Base-by-base conservation (phyloP, 2,113 vertebrate genomes). In the Phycodurus eques region DNA sequence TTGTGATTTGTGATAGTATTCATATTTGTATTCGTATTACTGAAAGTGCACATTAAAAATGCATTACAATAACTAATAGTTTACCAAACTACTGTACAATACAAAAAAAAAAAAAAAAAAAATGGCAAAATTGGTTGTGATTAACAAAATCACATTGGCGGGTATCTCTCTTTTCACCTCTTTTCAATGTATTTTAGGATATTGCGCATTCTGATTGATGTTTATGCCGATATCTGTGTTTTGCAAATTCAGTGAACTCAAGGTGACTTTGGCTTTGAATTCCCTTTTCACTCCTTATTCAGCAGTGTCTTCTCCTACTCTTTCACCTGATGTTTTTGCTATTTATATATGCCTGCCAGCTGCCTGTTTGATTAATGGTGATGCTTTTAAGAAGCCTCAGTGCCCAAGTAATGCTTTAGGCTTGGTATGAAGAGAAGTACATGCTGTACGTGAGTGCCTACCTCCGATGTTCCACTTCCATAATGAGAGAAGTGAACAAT, bases 331-430 rank as follows among this genome's bases (percentile, higher is more conserved):
- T 87, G 78, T 80, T 87, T 82, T 67, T 65, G 77, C 85, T 89
- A 88, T 89, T 89, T 87, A 87, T 87, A 73, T 72, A 61, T 82
- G 87, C 79, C 85, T 87, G 75, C 77, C 20, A 75, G 77, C 82
- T 88, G 85, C 76, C 87, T 53, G 71, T 85, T 82, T 92, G 85
- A 91, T 91, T 87, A 90, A 90, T 88, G 87, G 81, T 47, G 77
- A 74, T 67, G 73, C 83, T 82, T 69, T 68, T 51, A 51, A 67
- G 80, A 83, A 61, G 78, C 83, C 74, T 72, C 35, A 9, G 70
- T 12, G 35, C 76, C 56, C 71, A 70, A 74, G 73, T 89, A 81
- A 72, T 79, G 85, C 86, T 87, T 71, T 49, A 78, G 85, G 86
- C 77, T 53, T 39, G 78, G 70, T 76, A 79, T 27, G 56, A 54